Base-by-base conservation (phyloP, 1,140 invertebrate species). In the Cydia amplana region DNA sequence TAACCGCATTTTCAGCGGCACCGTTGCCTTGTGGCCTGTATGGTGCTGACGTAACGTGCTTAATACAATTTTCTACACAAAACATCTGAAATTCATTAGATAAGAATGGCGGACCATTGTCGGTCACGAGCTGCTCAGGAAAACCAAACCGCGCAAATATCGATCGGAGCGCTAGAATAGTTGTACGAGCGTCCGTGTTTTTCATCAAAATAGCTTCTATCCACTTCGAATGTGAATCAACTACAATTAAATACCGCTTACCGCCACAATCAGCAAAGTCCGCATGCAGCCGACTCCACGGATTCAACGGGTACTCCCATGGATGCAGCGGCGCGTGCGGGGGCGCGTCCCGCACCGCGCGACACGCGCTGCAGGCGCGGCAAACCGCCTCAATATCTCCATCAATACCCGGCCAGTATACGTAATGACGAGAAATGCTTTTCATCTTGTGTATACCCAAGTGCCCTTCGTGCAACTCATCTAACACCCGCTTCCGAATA, bases 21-120 rank as follows among this genome's bases (percentile, higher is more conserved):
- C 72, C 49, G 18, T 74, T 74, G 4, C 72, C 72, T 55, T 74
- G 72, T 6, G 49, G 72, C 49, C 49, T 32, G 72, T 74, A 55
- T 14, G 72, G 72, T 23, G 40, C 23, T 28, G 72, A 51, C 18
- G 40, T 51, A 14, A 23, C 20, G 23, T 74, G 72, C n/a, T 14
- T 55, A 28, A 74, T 55, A 46, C 10, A 25, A 18, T 74, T 74
- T 25, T 55, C 12, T 14, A 12, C 23, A 46, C 40, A 51, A 28
- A 23, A 74, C n/a, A 4, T 28, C 10, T 74, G 10, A 55, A 74
- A 51, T 14, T 74, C 46, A 9, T 25, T 10, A 5, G 18, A 20
- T 1, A 10, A 25, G n/a, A 74, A 74, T 14, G 72, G 72, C 5
- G 49, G 72, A 4, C 72, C 72, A 23, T 55, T 55, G 20, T 74